Percentiles rank a stretch among this genome's conserved stretches.
These are phyloP conservation scores for Antechinus flavipes DNA, from an alignment of 2,113 vertebrate species.

Conservation along the genomic window DNA sequence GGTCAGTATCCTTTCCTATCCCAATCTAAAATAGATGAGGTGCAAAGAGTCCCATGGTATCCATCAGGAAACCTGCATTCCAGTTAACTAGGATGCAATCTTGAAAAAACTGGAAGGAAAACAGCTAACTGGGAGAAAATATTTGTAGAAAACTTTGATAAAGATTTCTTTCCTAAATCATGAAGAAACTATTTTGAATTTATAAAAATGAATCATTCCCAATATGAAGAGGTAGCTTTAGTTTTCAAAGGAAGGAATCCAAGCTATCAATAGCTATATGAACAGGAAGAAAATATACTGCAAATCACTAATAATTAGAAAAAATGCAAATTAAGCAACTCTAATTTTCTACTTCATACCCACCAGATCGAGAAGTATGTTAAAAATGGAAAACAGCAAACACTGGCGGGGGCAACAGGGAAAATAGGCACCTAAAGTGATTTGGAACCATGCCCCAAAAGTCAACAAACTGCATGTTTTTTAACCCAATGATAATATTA, in stretches of 20 bases:
- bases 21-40: background rate
- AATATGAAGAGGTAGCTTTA: background rate
- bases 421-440: background rate
- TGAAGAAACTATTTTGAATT: background rate
- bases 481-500: background rate
- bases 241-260: background rate
- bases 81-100: background rate
- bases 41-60: background rate
- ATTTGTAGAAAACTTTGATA: background rate
- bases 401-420: background rate
- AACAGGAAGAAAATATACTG: background rate
- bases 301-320: background rate
- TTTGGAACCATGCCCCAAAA: background rate
- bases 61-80: background rate
- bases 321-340: background rate
- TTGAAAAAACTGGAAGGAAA: background rate
- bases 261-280: background rate
- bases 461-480: background rate
- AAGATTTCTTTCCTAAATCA: background rate
- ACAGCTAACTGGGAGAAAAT: background rate
- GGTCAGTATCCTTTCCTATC: background rate
- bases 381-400: background rate
- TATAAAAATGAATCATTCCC: background rate
- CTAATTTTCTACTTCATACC: background rate
- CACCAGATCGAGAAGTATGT: background rate